Evolutionary conservation across 1,140 invertebrate species (phyloP), one percentile per base, ranked within the genome.

Genomic region (Lysiphlebus fabarum): DNA sequence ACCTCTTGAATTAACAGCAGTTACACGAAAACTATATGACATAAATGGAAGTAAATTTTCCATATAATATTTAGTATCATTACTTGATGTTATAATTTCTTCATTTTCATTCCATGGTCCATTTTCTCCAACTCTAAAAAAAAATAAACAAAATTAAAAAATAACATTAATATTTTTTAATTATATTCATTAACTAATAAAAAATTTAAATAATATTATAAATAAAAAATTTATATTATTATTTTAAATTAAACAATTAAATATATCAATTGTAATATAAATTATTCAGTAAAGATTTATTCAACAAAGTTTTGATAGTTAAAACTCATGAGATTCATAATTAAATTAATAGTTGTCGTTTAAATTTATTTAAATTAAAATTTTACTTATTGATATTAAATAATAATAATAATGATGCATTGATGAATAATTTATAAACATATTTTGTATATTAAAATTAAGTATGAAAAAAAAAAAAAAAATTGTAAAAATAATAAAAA

Each of bases 1-100:
- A 56, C 89, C 89, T 70, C 89, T 82, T 53, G 82, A 83, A 73
- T 90, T 91, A 43, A 88, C 86, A 40, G 87, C 88, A 49, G 85
- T 74, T 58, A 90, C 83, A 55, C 86, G 82, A 78, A 90, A 90
- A 73, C 87, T 89, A 75, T 90, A 90, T 48, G 89, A 87, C 37
- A 86, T 90, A 73, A 86, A 90, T 12, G 89, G 88, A 60, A 81
- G 79, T 57, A 90, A 79, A 50, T 81, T 82, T 58, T 81, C 82
- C 64, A 90, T 83, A 69, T 83, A 80, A 81, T 87, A 86, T 66
- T 76, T 82, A 49, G 86, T 87, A 43, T 81, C 75, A 76, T 89
- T 90, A 66, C 78, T 83, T 56, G 82, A 81, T 5, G 88, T 90
- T 59, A 83, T 74, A 61, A 87, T 85, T 61, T 83, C 84, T 56